Evolutionary conservation across 2,888 invertebrate genomes (phyloP).

Genomic region (Drosophila suboccidentalis): DNA sequence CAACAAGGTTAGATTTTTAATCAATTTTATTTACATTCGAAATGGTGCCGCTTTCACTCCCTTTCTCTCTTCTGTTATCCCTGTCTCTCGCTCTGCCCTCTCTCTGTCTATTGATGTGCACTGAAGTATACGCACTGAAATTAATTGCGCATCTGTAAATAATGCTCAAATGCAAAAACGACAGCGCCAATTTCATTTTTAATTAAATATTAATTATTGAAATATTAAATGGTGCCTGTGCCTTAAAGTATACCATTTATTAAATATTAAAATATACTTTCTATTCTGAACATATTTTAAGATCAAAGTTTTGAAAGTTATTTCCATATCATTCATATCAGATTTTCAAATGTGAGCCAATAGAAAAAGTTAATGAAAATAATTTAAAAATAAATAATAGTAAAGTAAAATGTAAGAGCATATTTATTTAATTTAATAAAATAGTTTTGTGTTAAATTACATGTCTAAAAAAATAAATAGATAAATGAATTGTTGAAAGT

Average conservation of each 20-base stretch:
- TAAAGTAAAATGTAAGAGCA: too few species aligned
- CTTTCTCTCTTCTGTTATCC: background rate
- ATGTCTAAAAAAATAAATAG: too few species aligned
- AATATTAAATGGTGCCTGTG: constrained; percentile 20
- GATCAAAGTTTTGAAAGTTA: too few species aligned
- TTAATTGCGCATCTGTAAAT: constrained; percentile 60
- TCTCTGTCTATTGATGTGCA: constrained; percentile 35
- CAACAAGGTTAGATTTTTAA: constrained; percentile 49
- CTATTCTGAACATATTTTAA: too few species aligned
- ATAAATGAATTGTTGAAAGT: too few species aligned
- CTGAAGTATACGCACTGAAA: constrained; percentile 49
- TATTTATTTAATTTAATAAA: too few species aligned
- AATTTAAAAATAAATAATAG: too few species aligned
- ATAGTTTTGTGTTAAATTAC: too few species aligned
- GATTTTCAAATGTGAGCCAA: too few species aligned
- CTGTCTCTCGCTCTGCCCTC: background rate
- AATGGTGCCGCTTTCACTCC: constrained; percentile 17
- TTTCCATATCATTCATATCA: too few species aligned
- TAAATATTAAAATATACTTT: background rate
- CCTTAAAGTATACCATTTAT: background rate
- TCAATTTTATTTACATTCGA: constrained; percentile 52
- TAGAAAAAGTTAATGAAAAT: too few species aligned
- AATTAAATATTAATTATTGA: constrained; percentile 53
- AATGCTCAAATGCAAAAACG: constrained; percentile 37
- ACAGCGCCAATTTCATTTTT: constrained; percentile 44